Evolutionary conservation across 1,140 invertebrate genomes (phyloP), one percentile per base, ranked within the genome.

Genomic region (Chelonus insularis): DNA sequence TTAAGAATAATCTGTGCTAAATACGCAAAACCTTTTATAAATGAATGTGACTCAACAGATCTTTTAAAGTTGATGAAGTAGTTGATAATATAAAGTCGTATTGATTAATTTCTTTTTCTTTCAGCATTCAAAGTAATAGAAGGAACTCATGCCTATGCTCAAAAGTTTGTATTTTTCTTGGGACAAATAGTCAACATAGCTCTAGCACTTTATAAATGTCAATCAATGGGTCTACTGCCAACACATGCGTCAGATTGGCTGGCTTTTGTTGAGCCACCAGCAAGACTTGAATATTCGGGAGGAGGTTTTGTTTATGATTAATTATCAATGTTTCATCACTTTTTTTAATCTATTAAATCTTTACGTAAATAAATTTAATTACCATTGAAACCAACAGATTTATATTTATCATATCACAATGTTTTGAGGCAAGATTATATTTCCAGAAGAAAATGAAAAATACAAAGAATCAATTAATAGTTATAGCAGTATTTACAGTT

Each of bases 171-270:
- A 9, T 99, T 96, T 79, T 86, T 97, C 50, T 82, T 99, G 63
- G 97, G 97, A 18, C 98, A 99, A 82, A 81, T 99, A 56, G 89
- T 95, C 1, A 96, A 96, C 76, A 89, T 99, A 64, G 89, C 88
- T 4, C 78, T 99, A 63, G 97, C 97, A 16, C 82, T 99, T 3
- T 99, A 99, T 77, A 99, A 99, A 83, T 99, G 97, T 82, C 95
- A 98, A 68, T 95, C 94, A 47, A 99, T 99, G 96, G 97, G 97
- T 9, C 78, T 99, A 12, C 81, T 99, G 21, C 97, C 97, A 12
- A 98, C 96, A 45, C 95, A 99, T 83, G 89, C 96, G 5, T 98
- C 96, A 29, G 97, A 99, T 83, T 99, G 97, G 97, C 81, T 99
- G 32, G 96, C 96, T 37, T 99, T 99, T 85, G 92, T 97, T 29